These are phyloP conservation scores for Falco berigora DNA, from an alignment of 2,797 vertebrate species.

Conservation along the genomic window DNA sequence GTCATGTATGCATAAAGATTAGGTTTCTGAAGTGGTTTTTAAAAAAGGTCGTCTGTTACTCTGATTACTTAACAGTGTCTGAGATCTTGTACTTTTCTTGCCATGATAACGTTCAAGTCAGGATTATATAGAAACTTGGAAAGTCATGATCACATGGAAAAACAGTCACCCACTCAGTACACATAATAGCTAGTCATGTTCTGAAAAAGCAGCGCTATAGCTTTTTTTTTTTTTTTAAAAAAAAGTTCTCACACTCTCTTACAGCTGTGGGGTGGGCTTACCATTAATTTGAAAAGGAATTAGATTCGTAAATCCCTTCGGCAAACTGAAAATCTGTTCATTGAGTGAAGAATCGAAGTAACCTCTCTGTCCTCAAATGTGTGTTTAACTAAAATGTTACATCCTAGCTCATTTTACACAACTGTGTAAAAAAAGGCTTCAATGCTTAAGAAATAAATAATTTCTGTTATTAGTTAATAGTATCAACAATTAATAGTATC, in stretches of 20 bases:
- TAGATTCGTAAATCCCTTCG: not conserved
- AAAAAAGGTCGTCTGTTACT: constrained; percentile 3
- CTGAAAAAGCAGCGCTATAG: not conserved
- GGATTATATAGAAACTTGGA: constrained; percentile 42
- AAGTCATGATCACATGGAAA: constrained; percentile 62
- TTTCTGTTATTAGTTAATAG: not conserved
- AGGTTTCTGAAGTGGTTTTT: constrained; percentile 18
- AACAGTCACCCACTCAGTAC: constrained; percentile 56
- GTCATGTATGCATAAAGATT: not conserved
- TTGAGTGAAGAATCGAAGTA: not conserved
- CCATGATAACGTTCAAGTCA: not conserved
- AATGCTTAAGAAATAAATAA: not conserved
- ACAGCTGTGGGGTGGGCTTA: not conserved
- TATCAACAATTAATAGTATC: not conserved
- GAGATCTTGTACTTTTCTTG: not conserved
- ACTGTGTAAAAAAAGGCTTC: not conserved
- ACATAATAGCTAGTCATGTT: constrained; percentile 44
- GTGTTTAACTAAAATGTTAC: not conserved
- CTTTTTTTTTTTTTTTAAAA: not conserved
- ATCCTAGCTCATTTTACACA: not conserved
- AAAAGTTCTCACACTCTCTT: not conserved
- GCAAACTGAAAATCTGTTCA: not conserved
- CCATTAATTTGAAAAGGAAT: not conserved
- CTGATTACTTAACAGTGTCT: constrained; percentile 7
- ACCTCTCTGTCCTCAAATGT: not conserved